A percentile compares a stretch with the other conserved stretches of the same genome.
These are phyloP conservation scores for Tangara arthus DNA, from an alignment of 2,797 vertebrate species.

Conservation along the genomic window DNA sequence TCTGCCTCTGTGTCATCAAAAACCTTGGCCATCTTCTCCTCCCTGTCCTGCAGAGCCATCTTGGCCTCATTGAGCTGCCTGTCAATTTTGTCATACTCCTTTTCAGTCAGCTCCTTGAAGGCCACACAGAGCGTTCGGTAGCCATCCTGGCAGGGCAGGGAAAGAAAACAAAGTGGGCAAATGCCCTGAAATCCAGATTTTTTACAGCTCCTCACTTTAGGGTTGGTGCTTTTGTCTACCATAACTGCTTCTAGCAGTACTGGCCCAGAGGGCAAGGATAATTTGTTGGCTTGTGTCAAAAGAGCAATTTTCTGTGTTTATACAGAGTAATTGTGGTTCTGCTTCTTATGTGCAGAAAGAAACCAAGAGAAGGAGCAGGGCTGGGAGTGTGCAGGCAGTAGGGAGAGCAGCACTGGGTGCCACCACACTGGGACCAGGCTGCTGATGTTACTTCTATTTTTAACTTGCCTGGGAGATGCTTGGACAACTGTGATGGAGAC, in stretches of 20 bases:
- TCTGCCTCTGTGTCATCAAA: slow-evolving; percentile 91
- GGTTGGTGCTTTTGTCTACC: background rate
- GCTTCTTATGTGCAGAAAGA: background rate
- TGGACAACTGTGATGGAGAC: background rate
- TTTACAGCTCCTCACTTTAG: background rate
- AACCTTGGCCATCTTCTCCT: slow-evolving; percentile 88
- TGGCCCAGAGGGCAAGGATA: background rate
- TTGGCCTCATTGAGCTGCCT: slow-evolving; percentile 84
- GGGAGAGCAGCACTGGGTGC: background rate
- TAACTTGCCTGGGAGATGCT: background rate
- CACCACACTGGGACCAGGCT: background rate
- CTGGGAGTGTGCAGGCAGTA: accelerated
- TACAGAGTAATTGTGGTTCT: background rate
- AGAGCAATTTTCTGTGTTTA: background rate
- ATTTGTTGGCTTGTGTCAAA: background rate
- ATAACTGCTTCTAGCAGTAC: too few species aligned
- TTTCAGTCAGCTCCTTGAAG: slow-evolving; percentile 83
- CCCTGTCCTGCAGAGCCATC: slow-evolving; percentile 91
- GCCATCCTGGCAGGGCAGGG: slow-evolving; percentile 80
- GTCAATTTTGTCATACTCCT: slow-evolving; percentile 84
- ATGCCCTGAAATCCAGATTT: background rate
- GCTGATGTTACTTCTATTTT: background rate
- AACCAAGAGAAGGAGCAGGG: background rate
- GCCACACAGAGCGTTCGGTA: slow-evolving; percentile 95
- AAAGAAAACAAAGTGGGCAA: too few species aligned